A percentile compares a stretch with the other conserved stretches of the same genome.
phyloP scores from a whole-genome alignment of 1,140 invertebrate species.

The Marisa cornuarietis region DNA sequence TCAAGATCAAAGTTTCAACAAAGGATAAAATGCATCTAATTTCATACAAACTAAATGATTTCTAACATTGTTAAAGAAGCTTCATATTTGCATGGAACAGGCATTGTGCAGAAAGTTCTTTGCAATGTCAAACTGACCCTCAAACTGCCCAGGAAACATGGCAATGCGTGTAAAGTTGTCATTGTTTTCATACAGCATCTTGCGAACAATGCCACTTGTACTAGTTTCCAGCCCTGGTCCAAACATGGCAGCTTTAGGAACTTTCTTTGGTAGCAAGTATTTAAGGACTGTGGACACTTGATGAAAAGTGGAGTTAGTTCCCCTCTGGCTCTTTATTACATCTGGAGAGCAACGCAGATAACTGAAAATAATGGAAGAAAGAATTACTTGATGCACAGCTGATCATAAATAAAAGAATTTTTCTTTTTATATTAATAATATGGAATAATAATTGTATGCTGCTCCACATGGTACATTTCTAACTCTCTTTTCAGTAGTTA shows the following conservation, averaged over 20 bases:
- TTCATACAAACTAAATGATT: no score
- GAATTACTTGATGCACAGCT: background rate
- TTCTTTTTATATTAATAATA: no score
- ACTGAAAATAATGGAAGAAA: constrained; percentile 39
- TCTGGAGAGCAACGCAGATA: constrained; percentile 57
- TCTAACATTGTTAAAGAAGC: no score
- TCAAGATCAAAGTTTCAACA: no score
- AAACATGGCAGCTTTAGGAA: constrained; percentile 59
- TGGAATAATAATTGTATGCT: no score
- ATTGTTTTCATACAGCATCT: constrained; percentile 53
- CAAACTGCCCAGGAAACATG: constrained; percentile 60
- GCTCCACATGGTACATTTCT: background rate
- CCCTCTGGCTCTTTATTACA: constrained; percentile 42
- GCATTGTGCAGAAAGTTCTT: background rate
- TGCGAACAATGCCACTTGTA: constrained; percentile 52
- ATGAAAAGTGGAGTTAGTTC: constrained; percentile 47
- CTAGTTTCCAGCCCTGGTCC: constrained; percentile 59
- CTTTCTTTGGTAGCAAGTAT: constrained; percentile 58
- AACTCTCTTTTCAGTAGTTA: background rate
- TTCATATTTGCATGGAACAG: no score
- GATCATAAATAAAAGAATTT: background rate
- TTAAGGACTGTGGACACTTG: constrained; percentile 51
- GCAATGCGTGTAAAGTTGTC: constrained; percentile 41
- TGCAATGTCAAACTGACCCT: constrained; percentile 36
- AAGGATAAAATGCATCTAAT: no score